A percentile compares a stretch with the other conserved stretches of the same genome.
These are phyloP conservation scores for Malurus alboscapulatus DNA, from an alignment of 2,113 vertebrate species.

Conservation along the genomic window DNA sequence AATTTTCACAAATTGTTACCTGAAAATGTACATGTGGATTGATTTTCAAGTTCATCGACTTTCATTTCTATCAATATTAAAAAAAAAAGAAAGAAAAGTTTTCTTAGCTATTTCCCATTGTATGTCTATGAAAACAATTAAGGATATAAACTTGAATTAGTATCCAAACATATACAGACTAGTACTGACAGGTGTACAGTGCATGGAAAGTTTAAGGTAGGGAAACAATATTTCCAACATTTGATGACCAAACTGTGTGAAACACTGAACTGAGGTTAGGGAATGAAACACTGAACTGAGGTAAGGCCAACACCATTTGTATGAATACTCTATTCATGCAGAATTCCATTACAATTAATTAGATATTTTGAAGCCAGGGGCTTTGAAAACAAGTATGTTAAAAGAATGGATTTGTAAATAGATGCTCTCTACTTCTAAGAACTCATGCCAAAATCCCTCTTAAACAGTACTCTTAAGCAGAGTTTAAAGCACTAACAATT, in stretches of 20 bases:
- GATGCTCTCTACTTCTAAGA: not conserved
- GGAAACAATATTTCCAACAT: not conserved
- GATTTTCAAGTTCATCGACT: not conserved
- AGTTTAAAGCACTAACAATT: not conserved
- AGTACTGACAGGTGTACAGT: not conserved
- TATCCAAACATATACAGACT: not conserved
- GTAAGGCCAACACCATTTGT: not conserved
- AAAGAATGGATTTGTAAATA: not conserved
- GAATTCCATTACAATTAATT: not conserved
- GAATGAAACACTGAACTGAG: not conserved
- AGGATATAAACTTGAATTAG: not conserved
- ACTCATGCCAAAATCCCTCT: not conserved
- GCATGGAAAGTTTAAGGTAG: not conserved
- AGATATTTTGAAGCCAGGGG: not conserved
- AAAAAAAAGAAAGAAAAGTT: not conserved
- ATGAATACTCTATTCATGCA: not conserved
- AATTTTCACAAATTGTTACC: not conserved
- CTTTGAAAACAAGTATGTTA: not conserved
- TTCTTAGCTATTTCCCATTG: not conserved
- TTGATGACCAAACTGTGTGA: not conserved
- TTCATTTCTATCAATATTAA: not conserved
- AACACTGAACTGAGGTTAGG: not conserved
- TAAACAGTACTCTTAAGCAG: not conserved
- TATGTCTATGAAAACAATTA: not conserved
- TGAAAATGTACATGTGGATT: not conserved